These are phyloP conservation scores for Dipus sagitta DNA, from an alignment of 2,797 vertebrate genomes.

Conservation along the genomic window DNA sequence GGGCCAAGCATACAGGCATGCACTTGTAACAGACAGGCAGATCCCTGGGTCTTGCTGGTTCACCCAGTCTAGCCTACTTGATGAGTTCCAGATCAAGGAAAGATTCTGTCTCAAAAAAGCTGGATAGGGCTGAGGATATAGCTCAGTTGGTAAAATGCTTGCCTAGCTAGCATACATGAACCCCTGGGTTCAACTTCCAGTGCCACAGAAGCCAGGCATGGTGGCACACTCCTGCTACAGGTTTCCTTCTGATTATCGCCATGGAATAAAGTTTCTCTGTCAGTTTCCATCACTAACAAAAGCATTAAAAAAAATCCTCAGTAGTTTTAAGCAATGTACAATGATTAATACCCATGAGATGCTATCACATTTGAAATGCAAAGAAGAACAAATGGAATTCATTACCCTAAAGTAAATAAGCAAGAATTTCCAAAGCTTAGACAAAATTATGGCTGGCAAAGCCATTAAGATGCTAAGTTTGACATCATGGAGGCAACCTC, in stretches of 20 bases:
- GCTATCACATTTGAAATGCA: conserved; percentile 77
- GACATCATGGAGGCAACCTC: conserved; percentile 27
- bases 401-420: conserved; percentile 74
- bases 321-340: conserved; percentile 56
- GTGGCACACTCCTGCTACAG: neutral
- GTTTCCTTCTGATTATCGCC: conserved; percentile 17
- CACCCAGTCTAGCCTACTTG: no score
- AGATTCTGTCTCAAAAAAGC: no score
- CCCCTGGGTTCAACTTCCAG: no score
- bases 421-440: conserved; percentile 67
- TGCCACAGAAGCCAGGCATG: no score
- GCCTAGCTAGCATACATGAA: no score
- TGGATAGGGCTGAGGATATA: no score
- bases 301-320: neutral
- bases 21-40: no score
- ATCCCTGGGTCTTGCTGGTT: no score
- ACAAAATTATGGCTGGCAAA: conserved; percentile 71
- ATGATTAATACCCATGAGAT: conserved; percentile 74
- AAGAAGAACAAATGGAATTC: conserved; percentile 75
- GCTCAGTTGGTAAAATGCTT: no score
- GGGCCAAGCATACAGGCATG: no score
- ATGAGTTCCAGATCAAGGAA: no score
- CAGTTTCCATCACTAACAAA: conserved; percentile 58
- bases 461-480: conserved; percentile 46
- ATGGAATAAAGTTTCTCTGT: conserved; percentile 51